Evolutionary conservation across 1,140 invertebrate genomes (phyloP), one percentile per base, ranked within the genome.

Genomic region (Pseudomyrmex concolor): DNA sequence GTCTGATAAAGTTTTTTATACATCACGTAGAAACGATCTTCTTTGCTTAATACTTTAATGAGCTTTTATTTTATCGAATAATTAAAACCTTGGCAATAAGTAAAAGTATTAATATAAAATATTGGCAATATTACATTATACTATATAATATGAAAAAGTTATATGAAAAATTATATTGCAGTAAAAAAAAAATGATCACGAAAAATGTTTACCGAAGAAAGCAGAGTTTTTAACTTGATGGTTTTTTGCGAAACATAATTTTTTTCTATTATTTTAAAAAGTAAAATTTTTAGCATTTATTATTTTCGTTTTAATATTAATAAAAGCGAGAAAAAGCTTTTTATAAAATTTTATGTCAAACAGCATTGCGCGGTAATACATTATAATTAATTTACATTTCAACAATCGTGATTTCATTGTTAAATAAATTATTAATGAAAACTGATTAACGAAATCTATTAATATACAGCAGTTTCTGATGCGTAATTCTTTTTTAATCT

Each of bases 401-500:
- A 74, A 74, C 22, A 63, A 74, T 63, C 15, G 43, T 19, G 1
- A 34, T 0, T 34, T 63, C 19, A 9, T 73, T 62, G 62, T 62
- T 63, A 74, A 74, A 63, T 74, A 34, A 17, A 57, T 54, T 68
- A 77, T 55, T 80, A 80, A 80, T 55, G 15, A 50, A 19, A 78
- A 48, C 19, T 48, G 9, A 70, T 78, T 45, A 80, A 80, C 54
- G 54, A 64, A 13, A 19, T 55, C 34, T 63, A 45, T 67, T 60
- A 45, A 67, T 68, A 13, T 67, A 51, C n/a, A 76, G 25, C 43
- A 59, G 43, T 34, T 15, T 2, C 43, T 74, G 43, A 62, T 25
- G 43, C 34, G 54, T 57, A 59, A 80, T 80, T 80, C 66, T 78
- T 78, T 67, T 43, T 19, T 83, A 85, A 88, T 89, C 84, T 88